Evolutionary conservation across 2,113 vertebrate species (phyloP), one percentile per base, ranked within the genome.

Genomic region (Egretta garzetta): DNA sequence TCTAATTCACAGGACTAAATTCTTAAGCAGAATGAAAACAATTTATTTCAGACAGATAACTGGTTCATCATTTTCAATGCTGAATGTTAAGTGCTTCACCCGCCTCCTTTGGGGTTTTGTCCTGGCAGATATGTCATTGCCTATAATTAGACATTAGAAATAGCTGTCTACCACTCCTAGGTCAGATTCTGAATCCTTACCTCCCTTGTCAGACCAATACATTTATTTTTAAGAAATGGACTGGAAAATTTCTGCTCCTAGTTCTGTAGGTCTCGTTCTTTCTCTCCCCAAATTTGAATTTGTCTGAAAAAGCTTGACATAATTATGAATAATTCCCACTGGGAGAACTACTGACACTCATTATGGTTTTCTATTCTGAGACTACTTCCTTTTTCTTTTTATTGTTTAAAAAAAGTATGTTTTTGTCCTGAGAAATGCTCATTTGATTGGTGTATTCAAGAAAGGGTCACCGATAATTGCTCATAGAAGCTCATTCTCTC

Each of bases 311-410:
- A 87, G 8, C 30, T 94, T 94, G 94, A 93, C 88, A 96, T 79
- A 89, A 95, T 96, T 49, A 92, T 95, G 53, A 91, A 91, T 95
- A 96, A 93, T 94, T 94, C 80, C 66, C n/a, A 73, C 35, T 89
- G 58, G 33, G 73, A 93, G 66, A 92, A 87, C 17, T 93, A 86
- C 53, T 88, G 86, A 80, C 55, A 82, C 27, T 95, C 70, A 76
- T 95, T 94, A 89, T 62, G 17, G 14, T 79, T 96, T 95, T 96
- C 86, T 93, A 62, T 91, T 96, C 80, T 87, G 35, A 90, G 71
- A 86, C 13, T 81, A 62, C 10, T 39, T 76, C 18, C 6, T 87
- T 93, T 81, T 80, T 91, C 66, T 87, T 79, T 71, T 71, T 75
- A 35, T 71, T 91, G 24, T 72, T 60, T 37, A 81, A 94, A 88